A percentile compares a stretch with the other conserved stretches of the same genome.
These are phyloP conservation scores for Caenorhabditis tropicalis DNA, from an alignment of 1,140 invertebrate species.

Conservation along the genomic window DNA sequence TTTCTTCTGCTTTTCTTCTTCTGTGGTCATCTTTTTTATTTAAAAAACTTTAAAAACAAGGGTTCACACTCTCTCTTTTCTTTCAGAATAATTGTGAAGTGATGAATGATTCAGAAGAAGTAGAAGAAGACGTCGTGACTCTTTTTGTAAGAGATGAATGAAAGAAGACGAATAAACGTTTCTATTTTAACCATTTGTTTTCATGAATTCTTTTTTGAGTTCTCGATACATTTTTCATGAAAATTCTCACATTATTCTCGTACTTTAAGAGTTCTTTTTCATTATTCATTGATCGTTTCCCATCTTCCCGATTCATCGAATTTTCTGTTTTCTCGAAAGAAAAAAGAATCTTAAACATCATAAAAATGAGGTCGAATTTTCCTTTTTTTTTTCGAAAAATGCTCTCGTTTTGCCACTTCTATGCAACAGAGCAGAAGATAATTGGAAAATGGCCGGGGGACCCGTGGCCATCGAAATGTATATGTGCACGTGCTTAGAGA, in stretches of 20 bases:
- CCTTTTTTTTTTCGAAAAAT: not conserved
- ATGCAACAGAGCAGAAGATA: slow-evolving; percentile 33
- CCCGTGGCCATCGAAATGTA: not conserved
- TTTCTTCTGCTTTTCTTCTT: not conserved
- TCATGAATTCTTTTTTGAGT: not conserved
- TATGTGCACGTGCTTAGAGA: slow-evolving; percentile 2
- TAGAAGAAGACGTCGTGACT: not conserved
- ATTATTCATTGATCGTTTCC: not conserved
- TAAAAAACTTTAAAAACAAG: too few species aligned
- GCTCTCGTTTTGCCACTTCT: not conserved
- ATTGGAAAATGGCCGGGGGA: slow-evolving; percentile 11
- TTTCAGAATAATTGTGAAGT: not conserved
- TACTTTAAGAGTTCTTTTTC: not conserved
- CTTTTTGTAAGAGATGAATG: not conserved
- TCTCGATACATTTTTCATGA: not conserved
- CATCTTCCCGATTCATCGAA: too few species aligned
- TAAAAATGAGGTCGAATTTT: not conserved
- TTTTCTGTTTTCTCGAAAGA: not conserved
- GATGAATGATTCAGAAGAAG: not conserved
- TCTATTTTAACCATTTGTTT: not conserved
- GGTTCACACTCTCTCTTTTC: not conserved
- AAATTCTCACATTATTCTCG: not conserved
- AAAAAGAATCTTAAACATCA: not conserved
- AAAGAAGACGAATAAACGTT: not conserved
- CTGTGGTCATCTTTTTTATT: too few species aligned